Percentiles rank a stretch among this genome's conserved stretches.
Evolutionary conservation across 2,888 invertebrate genomes (phyloP).

Genomic region (Callyntrura guangdongensis): DNA sequence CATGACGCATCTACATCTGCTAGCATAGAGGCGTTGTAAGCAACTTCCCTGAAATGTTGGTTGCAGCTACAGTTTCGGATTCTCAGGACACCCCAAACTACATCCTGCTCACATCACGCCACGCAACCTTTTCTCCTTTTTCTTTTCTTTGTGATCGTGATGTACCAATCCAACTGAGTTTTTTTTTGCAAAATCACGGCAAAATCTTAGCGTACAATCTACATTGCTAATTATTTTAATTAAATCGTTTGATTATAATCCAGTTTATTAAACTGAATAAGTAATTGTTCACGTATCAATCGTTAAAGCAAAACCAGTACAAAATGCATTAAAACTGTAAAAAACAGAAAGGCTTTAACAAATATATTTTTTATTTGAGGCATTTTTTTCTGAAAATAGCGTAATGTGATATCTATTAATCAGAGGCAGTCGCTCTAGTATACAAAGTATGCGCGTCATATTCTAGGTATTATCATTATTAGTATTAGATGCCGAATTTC

Average conservation of each 20-base stretch:
- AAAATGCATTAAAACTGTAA: slow-evolving; percentile 26
- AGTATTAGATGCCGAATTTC: neutral
- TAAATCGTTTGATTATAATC: slow-evolving; percentile 54
- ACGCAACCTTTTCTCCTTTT: neutral
- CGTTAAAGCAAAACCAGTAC: slow-evolving; percentile 7
- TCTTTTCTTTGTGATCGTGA: neutral
- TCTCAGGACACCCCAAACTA: slow-evolving; percentile 20
- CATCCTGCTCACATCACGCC: neutral
- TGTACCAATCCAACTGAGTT: neutral
- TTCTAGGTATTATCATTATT: neutral
- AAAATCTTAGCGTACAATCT: neutral
- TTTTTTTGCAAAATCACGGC: neutral
- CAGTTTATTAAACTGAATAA: slow-evolving; percentile 45
- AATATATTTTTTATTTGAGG: neutral
- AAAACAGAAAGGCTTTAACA: slow-evolving; percentile 8
- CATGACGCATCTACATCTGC: neutral
- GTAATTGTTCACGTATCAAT: slow-evolving; percentile 26
- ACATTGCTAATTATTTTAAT: slow-evolving; percentile 58
- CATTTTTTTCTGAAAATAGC: neutral
- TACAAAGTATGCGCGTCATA: neutral
- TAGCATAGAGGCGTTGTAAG: neutral
- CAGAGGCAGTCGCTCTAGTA: neutral
- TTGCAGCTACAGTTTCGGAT: neutral
- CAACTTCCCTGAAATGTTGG: neutral
- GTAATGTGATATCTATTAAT: neutral